Evolutionary conservation across 2,797 vertebrate genomes (phyloP).

Genomic region (Coendou prehensilis): DNA sequence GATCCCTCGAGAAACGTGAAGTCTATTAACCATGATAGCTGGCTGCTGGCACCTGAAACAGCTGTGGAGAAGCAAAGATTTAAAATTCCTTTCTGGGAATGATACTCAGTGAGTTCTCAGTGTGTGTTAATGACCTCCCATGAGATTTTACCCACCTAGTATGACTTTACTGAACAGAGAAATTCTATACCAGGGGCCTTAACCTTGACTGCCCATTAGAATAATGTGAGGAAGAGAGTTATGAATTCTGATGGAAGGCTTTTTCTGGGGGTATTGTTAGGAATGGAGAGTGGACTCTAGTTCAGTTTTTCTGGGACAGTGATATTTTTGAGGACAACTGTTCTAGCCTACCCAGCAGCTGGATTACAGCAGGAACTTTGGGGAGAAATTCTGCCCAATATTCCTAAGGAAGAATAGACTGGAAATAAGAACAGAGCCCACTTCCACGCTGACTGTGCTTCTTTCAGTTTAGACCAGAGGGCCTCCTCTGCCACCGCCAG

Average conservation of each 20-base stretch:
- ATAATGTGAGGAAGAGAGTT: background rate
- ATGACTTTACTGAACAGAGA: background rate
- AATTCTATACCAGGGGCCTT: background rate
- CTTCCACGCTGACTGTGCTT: background rate
- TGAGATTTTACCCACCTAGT: background rate
- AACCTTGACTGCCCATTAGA: background rate
- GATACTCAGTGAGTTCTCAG: background rate
- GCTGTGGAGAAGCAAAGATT: background rate
- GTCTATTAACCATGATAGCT: background rate
- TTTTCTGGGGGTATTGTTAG: background rate
- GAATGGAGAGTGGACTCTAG: background rate
- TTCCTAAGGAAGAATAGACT: background rate
- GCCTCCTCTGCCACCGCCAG: accelerated
- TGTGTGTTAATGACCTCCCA: constrained; percentile 4
- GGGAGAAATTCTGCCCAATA: background rate
- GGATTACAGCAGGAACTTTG: background rate
- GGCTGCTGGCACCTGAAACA: background rate
- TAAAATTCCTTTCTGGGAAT: background rate
- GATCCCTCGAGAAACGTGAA: background rate
- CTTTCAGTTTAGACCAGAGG: background rate
- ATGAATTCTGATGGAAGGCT: background rate
- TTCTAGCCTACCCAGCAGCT: background rate
- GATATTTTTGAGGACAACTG: background rate
- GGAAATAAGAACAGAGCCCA: background rate
- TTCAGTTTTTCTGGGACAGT: background rate